A percentile compares a stretch with the other conserved stretches of the same genome.
Evolutionary conservation across 2,888 invertebrate genomes (phyloP).

Genomic region (Himalopsyche japonica): DNA sequence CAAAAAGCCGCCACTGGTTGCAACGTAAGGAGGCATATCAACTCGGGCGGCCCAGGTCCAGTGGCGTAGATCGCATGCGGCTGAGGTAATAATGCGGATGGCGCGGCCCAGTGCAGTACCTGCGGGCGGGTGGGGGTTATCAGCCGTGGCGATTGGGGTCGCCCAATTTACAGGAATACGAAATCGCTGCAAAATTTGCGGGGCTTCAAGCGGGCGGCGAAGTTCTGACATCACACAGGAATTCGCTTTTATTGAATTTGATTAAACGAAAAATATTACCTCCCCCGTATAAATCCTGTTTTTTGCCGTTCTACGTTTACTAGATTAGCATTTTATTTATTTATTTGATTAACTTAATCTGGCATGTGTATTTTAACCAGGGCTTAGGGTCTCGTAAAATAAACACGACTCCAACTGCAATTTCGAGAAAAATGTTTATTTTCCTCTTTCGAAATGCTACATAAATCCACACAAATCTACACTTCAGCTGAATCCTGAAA

Average conservation of each 20-base stretch:
- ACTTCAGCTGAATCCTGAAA: too few species aligned
- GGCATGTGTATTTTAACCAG: too few species aligned
- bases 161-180: conserved; percentile 28
- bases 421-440: too few species aligned
- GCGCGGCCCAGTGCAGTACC: neutral
- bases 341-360: too few species aligned
- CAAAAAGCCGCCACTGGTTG: neutral
- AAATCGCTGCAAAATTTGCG: neutral
- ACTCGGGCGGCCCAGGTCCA: neutral
- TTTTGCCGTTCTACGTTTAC: too few species aligned
- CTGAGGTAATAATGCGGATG: neutral
- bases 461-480: too few species aligned
- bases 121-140: conserved; percentile 18
- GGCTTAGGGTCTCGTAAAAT: too few species aligned
- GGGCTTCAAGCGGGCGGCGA: neutral
- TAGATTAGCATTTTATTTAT: too few species aligned
- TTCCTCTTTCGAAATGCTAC: too few species aligned
- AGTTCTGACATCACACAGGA: neutral
- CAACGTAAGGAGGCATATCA: neutral
- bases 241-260: neutral
- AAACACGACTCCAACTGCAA: too few species aligned
- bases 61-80: neutral
- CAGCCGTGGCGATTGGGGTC: conserved; percentile 18
- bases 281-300: neutral
- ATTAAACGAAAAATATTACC: neutral